Percentiles rank a stretch among this genome's conserved stretches.
These are phyloP conservation scores for Thyatira batis DNA, from an alignment of 2,888 invertebrate species.

Conservation along the genomic window DNA sequence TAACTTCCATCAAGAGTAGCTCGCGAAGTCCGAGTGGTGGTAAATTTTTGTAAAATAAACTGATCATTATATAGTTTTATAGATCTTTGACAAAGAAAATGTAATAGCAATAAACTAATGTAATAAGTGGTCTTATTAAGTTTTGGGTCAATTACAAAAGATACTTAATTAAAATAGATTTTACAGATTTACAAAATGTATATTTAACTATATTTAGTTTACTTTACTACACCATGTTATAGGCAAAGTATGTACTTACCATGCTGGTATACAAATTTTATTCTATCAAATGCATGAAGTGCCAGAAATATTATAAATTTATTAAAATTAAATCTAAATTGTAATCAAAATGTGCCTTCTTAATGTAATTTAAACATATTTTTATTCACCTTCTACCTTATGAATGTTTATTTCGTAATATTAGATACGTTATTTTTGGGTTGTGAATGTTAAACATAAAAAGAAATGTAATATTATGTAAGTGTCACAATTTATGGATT, in stretches of 20 bases:
- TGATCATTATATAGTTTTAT: constrained; percentile 5
- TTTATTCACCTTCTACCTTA: constrained; percentile 1
- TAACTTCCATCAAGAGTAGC: constrained; percentile 84
- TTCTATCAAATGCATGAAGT: neutral
- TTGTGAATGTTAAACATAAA: constrained; percentile 51
- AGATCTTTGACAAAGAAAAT: constrained; percentile 3
- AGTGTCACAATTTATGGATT: constrained; percentile 42
- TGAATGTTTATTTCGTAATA: neutral
- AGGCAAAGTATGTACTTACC: neutral
- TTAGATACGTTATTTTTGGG: constrained; percentile 40
- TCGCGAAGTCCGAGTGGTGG: constrained; percentile 81
- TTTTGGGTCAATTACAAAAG: neutral
- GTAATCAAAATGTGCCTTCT: constrained; percentile 34
- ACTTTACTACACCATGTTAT: neutral
- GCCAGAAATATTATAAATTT: neutral
- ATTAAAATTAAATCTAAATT: constrained; percentile 12
- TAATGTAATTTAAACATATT: constrained; percentile 11
- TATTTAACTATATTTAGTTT: constrained; percentile 5
- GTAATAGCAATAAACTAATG: constrained; percentile 1
- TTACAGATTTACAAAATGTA: constrained; percentile 22
- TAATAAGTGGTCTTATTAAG: neutral
- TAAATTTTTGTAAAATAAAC: constrained; percentile 42
- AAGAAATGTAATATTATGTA: constrained; percentile 26
- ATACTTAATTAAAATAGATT: neutral
- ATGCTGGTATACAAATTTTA: neutral